Evolutionary conservation across 2,888 invertebrate species (phyloP), one percentile per base, ranked within the genome.

Genomic region (Bombylius discolor): DNA sequence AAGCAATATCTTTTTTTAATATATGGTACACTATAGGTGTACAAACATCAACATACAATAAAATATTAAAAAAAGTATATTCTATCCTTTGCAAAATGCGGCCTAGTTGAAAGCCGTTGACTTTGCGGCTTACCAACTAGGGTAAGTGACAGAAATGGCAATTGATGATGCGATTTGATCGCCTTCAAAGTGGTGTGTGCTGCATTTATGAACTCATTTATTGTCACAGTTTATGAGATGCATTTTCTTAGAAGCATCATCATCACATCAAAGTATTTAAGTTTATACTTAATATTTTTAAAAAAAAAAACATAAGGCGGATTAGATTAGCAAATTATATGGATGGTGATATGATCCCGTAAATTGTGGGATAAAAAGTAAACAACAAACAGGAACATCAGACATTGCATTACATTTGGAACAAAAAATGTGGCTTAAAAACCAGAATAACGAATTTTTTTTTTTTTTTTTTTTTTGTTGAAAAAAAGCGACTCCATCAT

Each of bases 31-130:
- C n/a, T n/a, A n/a, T n/a, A n/a, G n/a, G n/a, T n/a, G n/a, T n/a
- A n/a, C n/a, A n/a, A n/a, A 36, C 7, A 36, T 5, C 5, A 3
- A 36, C 34, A 36, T 36, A 36, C 8, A 11, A 42, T 5, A 42
- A 42, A 42, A 42, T 11, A 11, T 11, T 11, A 5, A 42, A 42
- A 8, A 11, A 42, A 42, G 8, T 36, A 8, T 36, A 36, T 23
- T 11, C 39, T 42, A 11, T 42, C 7, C 39, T 11, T 8, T 42
- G 39, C 11, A 11, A 11, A 42, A 11, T 47, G 52, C 53, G 53
- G 53, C 53, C 53, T 53, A 53, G 53, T 53, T 53, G 47, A 53
- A 48, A 53, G 53, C 47, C 53, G n/a, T 53, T 53, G 53, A 53
- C 53, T 53, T 53, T 31, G 14, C 48, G 31, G 23, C 39, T 42